Conservation (phyloP, 2,888 invertebrate species). For the Acrobasis suavella region DNA sequence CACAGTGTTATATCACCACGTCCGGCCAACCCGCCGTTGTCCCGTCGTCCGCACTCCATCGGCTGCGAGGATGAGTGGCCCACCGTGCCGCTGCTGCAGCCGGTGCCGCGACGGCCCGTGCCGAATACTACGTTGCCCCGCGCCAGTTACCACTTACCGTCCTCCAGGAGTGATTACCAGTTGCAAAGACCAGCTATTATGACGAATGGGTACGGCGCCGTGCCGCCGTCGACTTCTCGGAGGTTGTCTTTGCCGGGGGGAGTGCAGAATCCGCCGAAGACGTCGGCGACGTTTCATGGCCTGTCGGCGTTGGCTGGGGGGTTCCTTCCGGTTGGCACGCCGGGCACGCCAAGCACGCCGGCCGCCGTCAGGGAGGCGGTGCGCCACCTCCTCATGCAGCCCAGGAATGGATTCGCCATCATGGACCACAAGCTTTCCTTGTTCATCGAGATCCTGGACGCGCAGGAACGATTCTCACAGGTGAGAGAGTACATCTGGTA, state of each 20-base stretch:
- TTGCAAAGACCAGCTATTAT: slow-evolving; percentile 79
- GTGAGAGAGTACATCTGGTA: slow-evolving; percentile 60
- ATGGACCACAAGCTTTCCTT: slow-evolving; percentile 90
- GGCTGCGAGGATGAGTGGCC: slow-evolving; percentile 79
- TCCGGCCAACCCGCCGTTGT: slow-evolving; percentile 49
- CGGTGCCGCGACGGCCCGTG: slow-evolving; percentile 78
- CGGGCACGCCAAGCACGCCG: slow-evolving; percentile 80
- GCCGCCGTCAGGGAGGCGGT: slow-evolving; percentile 87
- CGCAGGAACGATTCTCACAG: slow-evolving; percentile 91
- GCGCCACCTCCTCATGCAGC: slow-evolving; percentile 85
- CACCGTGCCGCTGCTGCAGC: slow-evolving; percentile 76
- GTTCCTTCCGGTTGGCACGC: slow-evolving; percentile 58
- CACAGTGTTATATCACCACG: slow-evolving; percentile 80
- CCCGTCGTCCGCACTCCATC: slow-evolving; percentile 84
- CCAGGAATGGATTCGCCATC: slow-evolving; percentile 88
- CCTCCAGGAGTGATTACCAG: slow-evolving; percentile 85
- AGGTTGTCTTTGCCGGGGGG: slow-evolving; percentile 81
- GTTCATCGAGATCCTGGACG: slow-evolving; percentile 91
- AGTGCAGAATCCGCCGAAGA: slow-evolving; percentile 78
- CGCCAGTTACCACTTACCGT: slow-evolving; percentile 80
- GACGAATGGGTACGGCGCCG: slow-evolving; percentile 77
- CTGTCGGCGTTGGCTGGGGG: slow-evolving; percentile 64
- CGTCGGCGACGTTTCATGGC: slow-evolving; percentile 85
- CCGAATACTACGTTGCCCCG: slow-evolving; percentile 67
- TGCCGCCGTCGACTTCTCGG: slow-evolving; percentile 76